phyloP scores from a whole-genome alignment of 64 coral and sea anemone species.

The Stichodactyla mertensii region DNA sequence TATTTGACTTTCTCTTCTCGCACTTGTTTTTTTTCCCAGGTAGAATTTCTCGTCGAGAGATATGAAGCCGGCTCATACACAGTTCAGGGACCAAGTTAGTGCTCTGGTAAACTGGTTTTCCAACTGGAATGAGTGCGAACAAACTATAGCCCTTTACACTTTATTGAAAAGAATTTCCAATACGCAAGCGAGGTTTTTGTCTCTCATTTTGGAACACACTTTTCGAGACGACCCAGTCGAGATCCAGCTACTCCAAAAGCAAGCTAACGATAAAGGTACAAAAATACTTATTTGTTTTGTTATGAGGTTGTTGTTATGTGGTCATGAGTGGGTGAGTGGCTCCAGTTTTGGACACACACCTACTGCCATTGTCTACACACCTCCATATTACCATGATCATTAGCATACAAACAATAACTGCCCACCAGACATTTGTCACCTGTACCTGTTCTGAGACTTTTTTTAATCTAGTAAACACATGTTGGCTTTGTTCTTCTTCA shows the following conservation, averaged over 20 bases:
- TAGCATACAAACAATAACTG: background rate
- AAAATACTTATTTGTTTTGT: background rate
- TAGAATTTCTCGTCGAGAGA: conserved; percentile 26
- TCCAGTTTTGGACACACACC: background rate
- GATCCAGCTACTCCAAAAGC: conserved; percentile 73
- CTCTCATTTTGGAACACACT: conserved; percentile 89
- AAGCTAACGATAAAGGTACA: conserved; percentile 97
- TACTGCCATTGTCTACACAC: background rate
- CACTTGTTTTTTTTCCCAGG: background rate
- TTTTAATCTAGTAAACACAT: background rate
- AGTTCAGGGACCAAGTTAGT: conserved; percentile 89
- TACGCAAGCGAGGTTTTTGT: conserved; percentile 87
- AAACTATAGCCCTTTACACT: conserved; percentile 91
- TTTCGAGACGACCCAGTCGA: conserved; percentile 79
- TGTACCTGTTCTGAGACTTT: background rate
- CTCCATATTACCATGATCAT: background rate
- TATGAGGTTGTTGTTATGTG: background rate
- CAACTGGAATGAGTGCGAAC: conserved; percentile 96
- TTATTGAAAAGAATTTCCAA: conserved; percentile 80
- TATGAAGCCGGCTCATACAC: conserved; percentile 85
- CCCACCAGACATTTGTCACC: conserved; percentile 15
- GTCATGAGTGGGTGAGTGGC: conserved; percentile 7
- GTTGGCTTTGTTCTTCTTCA: background rate
- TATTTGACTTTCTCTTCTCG: conserved; percentile 1
- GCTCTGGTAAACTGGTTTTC: conserved; percentile 87